These are phyloP conservation scores for Leptopilina syphax DNA, from an alignment of 2,888 invertebrate species.

Conservation along the genomic window DNA sequence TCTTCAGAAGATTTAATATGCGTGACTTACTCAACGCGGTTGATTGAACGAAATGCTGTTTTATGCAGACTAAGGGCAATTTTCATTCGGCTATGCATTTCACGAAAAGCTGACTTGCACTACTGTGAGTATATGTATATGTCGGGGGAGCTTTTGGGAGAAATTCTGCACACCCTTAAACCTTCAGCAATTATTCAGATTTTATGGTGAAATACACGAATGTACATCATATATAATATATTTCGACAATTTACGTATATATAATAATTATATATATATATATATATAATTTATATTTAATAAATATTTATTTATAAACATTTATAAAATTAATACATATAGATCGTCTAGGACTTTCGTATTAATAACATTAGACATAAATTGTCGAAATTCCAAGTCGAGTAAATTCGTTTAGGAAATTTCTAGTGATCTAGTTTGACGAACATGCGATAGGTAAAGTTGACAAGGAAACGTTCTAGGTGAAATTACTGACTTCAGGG, in stretches of 20 bases:
- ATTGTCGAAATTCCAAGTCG: background rate
- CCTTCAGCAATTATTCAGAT: slow-evolving; percentile 69
- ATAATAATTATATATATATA: background rate
- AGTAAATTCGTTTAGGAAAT: slow-evolving; percentile 8
- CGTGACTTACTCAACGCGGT: slow-evolving; percentile 23
- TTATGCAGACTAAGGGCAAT: slow-evolving; percentile 46
- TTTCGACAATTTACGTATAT: background rate
- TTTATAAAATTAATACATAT: too few relatives aligned
- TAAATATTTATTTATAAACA: too few relatives aligned
- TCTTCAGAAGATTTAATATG: background rate
- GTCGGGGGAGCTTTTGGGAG: slow-evolving; percentile 48
- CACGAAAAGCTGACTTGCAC: slow-evolving; percentile 48
- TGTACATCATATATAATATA: slow-evolving; percentile 7
- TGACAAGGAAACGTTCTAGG: slow-evolving; percentile 50
- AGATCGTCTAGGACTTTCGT: background rate
- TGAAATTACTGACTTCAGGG: slow-evolving; percentile 54
- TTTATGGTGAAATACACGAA: slow-evolving; percentile 61
- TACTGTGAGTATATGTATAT: background rate
- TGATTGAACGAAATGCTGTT: slow-evolving; percentile 42
- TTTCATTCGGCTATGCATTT: slow-evolving; percentile 58
- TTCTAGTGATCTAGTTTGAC: slow-evolving; percentile 30
- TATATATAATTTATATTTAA: background rate
- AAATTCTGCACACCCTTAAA: slow-evolving; percentile 66
- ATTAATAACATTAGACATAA: background rate
- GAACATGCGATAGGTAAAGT: slow-evolving; percentile 51